Evolutionary conservation across 1,140 invertebrate species (phyloP), one percentile per base, ranked within the genome.

Genomic region (Pseudomyrmex flavicornis): DNA sequence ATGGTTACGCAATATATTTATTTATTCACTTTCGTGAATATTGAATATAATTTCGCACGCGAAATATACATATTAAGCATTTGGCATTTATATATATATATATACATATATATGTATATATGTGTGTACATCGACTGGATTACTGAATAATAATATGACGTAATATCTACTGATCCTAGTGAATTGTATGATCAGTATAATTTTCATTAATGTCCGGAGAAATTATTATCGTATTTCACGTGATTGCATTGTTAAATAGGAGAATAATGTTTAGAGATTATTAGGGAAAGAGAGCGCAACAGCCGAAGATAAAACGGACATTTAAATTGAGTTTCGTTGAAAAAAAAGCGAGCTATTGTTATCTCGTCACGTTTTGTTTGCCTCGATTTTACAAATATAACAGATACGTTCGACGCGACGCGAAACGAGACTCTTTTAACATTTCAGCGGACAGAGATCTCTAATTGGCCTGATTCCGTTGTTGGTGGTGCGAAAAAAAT

Each of bases 131-230:
- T 52, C 13, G 35, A 3, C 2, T 44, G 9, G 65, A 79, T 79
- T 79, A 79, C 48, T 44, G 44, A 79, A 69, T 79, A 70, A 58
- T 59, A 79, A 70, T 58, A 77, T 77, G 68, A 77, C 59, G 35
- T 35, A 35, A 70, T 79, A 54, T 58, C 76, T 70, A 69, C 70
- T 79, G 66, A 79, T 79, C 44, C 65, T 79, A 79, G 76, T 79
- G 35, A 70, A 79, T 79, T 79, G 76, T 79, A 35, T 35, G 35
- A 35, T 79, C 5, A 22, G 48, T 79, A 69, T 79, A 79, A 79
- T 79, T 79, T 59, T 79, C 76, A 59, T 79, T 79, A 79, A 79
- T 79, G 22, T 65, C 73, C 73, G 46, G 44, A 20, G 52, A 77
- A 63, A 70, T 79, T 79, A 70, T 44, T 70, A 54, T 52, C 20